Conservation (phyloP, 2,113 vertebrate species). For the Gadus macrocephalus region DNA sequence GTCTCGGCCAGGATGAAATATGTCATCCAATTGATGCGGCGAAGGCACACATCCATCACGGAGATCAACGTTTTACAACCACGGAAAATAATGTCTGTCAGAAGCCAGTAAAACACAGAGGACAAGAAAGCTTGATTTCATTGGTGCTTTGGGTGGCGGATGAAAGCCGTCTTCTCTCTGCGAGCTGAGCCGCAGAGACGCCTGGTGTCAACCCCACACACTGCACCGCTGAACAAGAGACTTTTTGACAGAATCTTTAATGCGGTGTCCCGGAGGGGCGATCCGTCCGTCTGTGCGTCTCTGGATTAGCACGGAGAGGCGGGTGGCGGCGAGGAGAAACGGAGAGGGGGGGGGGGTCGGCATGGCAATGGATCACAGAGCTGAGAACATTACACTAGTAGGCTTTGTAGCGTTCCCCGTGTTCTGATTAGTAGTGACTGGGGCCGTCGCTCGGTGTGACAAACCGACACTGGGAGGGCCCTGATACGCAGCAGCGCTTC, state of each 20-base stretch:
- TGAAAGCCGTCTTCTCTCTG: not conserved
- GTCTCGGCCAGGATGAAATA: too few species aligned
- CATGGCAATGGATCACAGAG: not conserved
- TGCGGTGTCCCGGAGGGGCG: not conserved
- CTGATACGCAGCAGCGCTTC: too few species aligned
- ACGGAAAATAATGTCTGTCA: not conserved
- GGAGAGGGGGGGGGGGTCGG: not conserved
- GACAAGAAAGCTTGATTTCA: constrained; percentile 4
- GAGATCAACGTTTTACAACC: too few species aligned
- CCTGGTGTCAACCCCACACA: not conserved
- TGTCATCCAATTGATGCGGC: too few species aligned
- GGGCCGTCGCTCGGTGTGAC: too few species aligned
- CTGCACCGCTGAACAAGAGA: not conserved
- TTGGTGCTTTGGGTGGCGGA: not conserved
- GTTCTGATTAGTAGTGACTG: too few species aligned
- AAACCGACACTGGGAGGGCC: too few species aligned
- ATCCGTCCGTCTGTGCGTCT: too few species aligned
- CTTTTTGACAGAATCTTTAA: not conserved
- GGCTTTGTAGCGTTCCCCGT: too few species aligned
- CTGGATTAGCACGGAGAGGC: not conserved
- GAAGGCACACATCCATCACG: too few species aligned
- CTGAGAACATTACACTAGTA: not conserved
- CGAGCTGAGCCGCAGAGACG: too few species aligned
- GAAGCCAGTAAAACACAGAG: not conserved
- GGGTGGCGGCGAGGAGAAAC: not conserved